Evolutionary conservation across 2,888 invertebrate species (phyloP), one percentile per base, ranked within the genome.

Genomic region (Drosophila trichaetosa): DNA sequence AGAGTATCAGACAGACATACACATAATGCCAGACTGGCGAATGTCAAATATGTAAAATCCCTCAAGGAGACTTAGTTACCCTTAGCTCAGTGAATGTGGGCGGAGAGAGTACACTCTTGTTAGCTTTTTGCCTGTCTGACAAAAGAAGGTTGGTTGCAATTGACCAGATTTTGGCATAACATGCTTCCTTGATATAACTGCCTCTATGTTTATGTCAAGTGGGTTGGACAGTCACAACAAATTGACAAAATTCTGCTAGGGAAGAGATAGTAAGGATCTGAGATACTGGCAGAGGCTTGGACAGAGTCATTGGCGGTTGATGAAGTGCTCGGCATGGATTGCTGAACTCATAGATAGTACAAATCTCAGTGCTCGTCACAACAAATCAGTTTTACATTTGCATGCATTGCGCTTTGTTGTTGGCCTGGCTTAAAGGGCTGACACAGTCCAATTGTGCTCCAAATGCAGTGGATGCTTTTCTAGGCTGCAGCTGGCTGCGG

Each of bases 361-460:
- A 54, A 61, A 56, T 73, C 58, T 46, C 53, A 34, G 63, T 48
- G 71, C 51, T 73, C 69, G 86, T 85, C 86, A 85, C 73, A 85
- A 85, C 85, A 85, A 85, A 85, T 85, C 85, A 85, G 88, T 88
- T 88, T 80, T 80, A 75, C 80, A 85, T 88, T 88, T 85, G 88
- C 86, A 86, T 85, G 80, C 85, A 88, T 83, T 85, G 84, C 88
- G 77, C 71, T 88, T 78, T 74, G 73, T 59, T 56, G 27, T 36
- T n/a, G 34, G 59, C 36, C 29, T 16, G 36, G 21, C 18, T 46
- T 11, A 33, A 36, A 24, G 33, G 18, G n/a, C 40, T 27, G 57
- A 53, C 53, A 57, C 46, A 58, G 61, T 66, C 71, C 61, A 76
- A 71, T 40, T 56, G 61, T 52, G 48, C 62, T 56, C 56, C 56